A percentile compares a stretch with the other conserved stretches of the same genome.
These are phyloP conservation scores for Lucinisca nassula DNA, from an alignment of 2,888 invertebrate species.

Conservation along the genomic window DNA sequence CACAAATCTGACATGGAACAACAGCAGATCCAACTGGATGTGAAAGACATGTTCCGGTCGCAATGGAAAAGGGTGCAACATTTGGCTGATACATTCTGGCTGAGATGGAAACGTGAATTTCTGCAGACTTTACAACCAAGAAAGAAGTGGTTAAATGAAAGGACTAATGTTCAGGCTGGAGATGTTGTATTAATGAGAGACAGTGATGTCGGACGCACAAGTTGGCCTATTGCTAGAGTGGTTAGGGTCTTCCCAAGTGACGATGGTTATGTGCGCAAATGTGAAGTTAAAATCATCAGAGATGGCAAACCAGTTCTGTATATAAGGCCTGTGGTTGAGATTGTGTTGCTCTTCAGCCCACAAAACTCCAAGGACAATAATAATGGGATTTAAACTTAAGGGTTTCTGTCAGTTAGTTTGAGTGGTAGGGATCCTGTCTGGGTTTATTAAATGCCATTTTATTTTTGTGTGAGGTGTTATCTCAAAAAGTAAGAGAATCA, in stretches of 20 bases:
- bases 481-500: not conserved
- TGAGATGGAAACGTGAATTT: slow-evolving; percentile 43
- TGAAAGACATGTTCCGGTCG: slow-evolving; percentile 23
- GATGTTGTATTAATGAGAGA: slow-evolving; percentile 45
- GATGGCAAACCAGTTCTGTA: slow-evolving; percentile 7
- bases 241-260: slow-evolving; percentile 26
- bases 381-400: not conserved
- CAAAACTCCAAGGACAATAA: not conserved
- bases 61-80: slow-evolving; percentile 55
- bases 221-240: slow-evolving; percentile 46
- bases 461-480: not conserved
- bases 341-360: not conserved
- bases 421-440: not conserved
- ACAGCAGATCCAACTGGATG: not conserved
- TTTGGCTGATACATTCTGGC: slow-evolving; percentile 47
- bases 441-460: not conserved
- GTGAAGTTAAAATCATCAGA: slow-evolving; percentile 20
- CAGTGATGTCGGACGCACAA: not conserved
- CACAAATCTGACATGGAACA: slow-evolving; percentile 13
- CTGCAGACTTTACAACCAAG: slow-evolving; percentile 36
- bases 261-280: slow-evolving; percentile 38
- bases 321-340: slow-evolving; percentile 28
- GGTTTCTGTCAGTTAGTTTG: not conserved
- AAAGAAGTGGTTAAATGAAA: slow-evolving; percentile 32
- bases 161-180: not conserved